Evolutionary conservation across 1,140 invertebrate genomes (phyloP).

Genomic region (Mamestra configurata): DNA sequence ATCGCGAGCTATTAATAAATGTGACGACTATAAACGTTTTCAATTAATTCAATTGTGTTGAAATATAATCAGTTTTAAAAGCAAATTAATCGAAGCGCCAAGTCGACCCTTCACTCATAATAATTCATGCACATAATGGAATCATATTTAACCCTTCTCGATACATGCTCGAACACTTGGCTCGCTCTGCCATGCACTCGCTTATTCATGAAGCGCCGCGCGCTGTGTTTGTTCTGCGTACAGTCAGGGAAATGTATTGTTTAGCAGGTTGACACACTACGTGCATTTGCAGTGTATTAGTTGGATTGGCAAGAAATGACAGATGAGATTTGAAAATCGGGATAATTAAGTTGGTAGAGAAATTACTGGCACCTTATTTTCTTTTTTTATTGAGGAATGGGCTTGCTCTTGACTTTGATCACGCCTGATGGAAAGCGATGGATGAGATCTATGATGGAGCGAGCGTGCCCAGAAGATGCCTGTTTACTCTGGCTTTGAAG

Average conservation of each 20-base stretch:
- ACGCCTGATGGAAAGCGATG: too few relatives aligned
- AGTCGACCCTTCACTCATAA: neutral
- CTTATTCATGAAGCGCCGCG: conserved; percentile 28
- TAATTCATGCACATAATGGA: neutral
- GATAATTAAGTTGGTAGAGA: too few relatives aligned
- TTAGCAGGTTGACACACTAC: neutral
- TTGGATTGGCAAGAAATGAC: too few relatives aligned
- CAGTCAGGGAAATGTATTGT: neutral
- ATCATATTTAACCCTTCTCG: neutral
- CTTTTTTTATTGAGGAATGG: too few relatives aligned
- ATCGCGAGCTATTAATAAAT: too few relatives aligned
- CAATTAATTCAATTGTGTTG: neutral
- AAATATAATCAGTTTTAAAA: neutral
- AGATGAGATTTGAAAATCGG: too few relatives aligned
- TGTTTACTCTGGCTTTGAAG: too few relatives aligned
- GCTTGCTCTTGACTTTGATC: too few relatives aligned
- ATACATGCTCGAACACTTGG: neutral
- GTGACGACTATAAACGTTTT: too few relatives aligned
- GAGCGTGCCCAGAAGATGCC: too few relatives aligned
- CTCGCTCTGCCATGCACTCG: conserved; percentile 14
- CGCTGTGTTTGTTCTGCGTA: conserved; percentile 33
- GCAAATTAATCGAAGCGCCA: neutral
- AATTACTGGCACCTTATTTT: too few relatives aligned
- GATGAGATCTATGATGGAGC: too few relatives aligned
- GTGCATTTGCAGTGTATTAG: neutral